These are phyloP conservation scores for Tiliacea citrago DNA, from an alignment of 2,888 invertebrate species.

Conservation along the genomic window DNA sequence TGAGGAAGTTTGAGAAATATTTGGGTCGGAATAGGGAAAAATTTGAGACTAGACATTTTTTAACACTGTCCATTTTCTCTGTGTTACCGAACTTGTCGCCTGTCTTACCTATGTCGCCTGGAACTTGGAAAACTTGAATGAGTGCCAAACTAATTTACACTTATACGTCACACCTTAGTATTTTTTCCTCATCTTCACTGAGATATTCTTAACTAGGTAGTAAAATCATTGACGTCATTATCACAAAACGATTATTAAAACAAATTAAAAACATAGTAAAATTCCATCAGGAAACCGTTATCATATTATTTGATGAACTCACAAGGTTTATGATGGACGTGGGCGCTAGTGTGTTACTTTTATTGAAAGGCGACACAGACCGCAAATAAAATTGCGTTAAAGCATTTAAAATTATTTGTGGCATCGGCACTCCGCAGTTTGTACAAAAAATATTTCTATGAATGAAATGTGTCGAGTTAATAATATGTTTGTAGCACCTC, in stretches of 20 bases:
- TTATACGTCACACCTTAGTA: not conserved
- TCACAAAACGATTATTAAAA: constrained; percentile 5
- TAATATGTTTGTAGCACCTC: constrained; percentile 3
- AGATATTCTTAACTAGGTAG: not conserved
- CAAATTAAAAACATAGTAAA: constrained; percentile 10
- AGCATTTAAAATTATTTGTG: too few relatives aligned
- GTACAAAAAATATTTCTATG: not conserved
- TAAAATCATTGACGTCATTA: constrained; percentile 8
- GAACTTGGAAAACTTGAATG: not conserved
- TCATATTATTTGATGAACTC: constrained; percentile 13
- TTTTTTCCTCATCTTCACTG: not conserved
- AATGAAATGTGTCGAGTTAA: not conserved
- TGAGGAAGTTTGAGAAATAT: constrained; percentile 38
- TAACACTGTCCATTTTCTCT: not conserved
- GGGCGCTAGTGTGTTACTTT: constrained; percentile 21
- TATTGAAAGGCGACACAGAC: not conserved
- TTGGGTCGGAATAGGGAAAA: not conserved
- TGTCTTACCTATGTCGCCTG: too few relatives aligned
- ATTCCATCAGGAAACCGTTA: constrained; percentile 20
- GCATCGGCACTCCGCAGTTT: too few relatives aligned
- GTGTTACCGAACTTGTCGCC: not conserved
- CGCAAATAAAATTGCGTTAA: not conserved
- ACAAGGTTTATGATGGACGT: not conserved
- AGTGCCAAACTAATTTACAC: not conserved
- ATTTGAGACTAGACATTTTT: not conserved